Evolutionary conservation across 2,797 vertebrate species (phyloP).

Genomic region (Emydoidea blandingii): DNA sequence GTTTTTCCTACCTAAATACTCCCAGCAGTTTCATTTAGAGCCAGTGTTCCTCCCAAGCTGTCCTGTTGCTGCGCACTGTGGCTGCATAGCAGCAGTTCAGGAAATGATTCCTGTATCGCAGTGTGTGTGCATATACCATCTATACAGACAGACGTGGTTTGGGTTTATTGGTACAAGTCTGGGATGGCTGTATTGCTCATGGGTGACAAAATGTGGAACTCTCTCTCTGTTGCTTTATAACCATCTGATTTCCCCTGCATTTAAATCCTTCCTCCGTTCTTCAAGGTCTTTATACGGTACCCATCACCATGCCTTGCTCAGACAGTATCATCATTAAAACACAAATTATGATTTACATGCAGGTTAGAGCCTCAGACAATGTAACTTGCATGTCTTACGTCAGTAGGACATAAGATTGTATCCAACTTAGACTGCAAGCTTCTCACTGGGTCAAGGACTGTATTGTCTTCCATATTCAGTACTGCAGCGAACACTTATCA

Average conservation of each 20-base stretch:
- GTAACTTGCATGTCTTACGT: background rate
- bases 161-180: background rate
- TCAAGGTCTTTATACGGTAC: background rate
- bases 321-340: background rate
- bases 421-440: background rate
- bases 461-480: background rate
- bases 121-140: background rate
- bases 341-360: background rate
- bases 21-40: background rate
- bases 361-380: background rate
- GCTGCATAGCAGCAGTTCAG: background rate
- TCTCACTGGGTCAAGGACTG: background rate
- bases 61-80: background rate
- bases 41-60: fast-evolving
- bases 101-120: background rate
- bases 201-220: background rate
- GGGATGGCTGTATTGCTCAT: background rate
- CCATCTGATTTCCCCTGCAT: background rate
- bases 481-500: background rate
- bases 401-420: background rate
- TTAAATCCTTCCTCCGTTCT: background rate
- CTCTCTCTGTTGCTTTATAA: background rate
- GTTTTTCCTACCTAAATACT: background rate
- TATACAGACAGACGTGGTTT: background rate
- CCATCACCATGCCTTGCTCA: background rate